Percentiles rank a stretch among this genome's conserved stretches.
Conservation (phyloP, 2,888 invertebrate species). For the Embidobia sp. region DNA sequence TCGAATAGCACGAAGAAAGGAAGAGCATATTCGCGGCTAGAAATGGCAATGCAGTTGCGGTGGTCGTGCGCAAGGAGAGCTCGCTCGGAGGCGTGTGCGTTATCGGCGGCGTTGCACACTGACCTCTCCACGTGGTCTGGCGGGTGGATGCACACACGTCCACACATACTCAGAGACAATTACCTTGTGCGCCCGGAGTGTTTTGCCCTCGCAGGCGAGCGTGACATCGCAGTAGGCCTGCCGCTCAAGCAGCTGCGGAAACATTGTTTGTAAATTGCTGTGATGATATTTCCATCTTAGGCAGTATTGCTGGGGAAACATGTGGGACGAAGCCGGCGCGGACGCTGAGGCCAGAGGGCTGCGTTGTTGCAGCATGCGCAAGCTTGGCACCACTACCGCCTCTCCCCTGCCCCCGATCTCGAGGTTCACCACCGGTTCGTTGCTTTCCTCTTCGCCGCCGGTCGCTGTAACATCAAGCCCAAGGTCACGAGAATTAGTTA, state of each 20-base stretch:
- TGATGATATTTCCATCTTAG: constrained; percentile 96
- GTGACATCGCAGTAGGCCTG: constrained; percentile 96
- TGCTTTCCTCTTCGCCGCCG: constrained; percentile 66
- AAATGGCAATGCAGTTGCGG: too few species aligned
- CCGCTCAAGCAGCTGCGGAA: constrained; percentile 91
- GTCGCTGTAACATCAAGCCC: constrained; percentile 61
- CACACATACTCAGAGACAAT: constrained; percentile 26
- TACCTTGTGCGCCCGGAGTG: constrained; percentile 88
- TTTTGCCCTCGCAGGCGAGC: constrained; percentile 92
- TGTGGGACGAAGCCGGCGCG: constrained; percentile 77
- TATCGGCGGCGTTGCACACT: too few species aligned
- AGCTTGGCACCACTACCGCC: constrained; percentile 66
- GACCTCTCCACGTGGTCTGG: too few species aligned
- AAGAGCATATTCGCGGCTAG: too few species aligned
- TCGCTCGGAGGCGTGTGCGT: too few species aligned
- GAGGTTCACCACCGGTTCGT: constrained; percentile 67
- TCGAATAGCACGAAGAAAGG: too few species aligned
- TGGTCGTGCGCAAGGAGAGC: too few species aligned
- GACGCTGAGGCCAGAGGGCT: constrained; percentile 73
- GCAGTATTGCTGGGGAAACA: constrained; percentile 95
- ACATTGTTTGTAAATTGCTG: constrained; percentile 94
- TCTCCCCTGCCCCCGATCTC: constrained; percentile 65
- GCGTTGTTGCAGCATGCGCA: constrained; percentile 77
- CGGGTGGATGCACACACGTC: constrained; percentile 6
- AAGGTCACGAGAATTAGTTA: too few species aligned